A percentile compares a stretch with the other conserved stretches of the same genome.
Conservation (phyloP, 2,888 invertebrate genomes). For the Acronicta psi region DNA sequence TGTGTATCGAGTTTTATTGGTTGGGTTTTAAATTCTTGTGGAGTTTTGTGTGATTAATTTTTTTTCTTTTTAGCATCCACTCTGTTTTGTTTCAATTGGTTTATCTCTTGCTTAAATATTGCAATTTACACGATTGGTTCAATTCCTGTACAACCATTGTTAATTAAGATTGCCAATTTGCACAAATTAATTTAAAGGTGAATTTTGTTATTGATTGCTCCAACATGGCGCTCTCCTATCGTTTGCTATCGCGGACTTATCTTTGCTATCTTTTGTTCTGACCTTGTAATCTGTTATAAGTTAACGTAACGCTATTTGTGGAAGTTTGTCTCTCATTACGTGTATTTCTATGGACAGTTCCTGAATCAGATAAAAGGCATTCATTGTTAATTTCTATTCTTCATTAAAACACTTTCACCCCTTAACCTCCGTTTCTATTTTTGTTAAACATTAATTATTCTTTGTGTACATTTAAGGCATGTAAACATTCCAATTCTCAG, state of each 20-base stretch:
- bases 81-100: constrained; percentile 30
- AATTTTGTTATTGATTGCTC: constrained; percentile 61
- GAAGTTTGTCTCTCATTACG: constrained; percentile 31
- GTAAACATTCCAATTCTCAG: constrained; percentile 65
- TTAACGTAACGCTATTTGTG: constrained; percentile 41
- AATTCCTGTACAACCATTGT: constrained; percentile 47
- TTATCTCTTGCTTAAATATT: constrained; percentile 27
- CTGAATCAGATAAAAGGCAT: constrained; percentile 27
- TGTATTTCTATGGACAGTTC: constrained; percentile 33
- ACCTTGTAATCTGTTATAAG: constrained; percentile 67
- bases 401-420: constrained; percentile 63
- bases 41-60: constrained; percentile 27
- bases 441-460: constrained; percentile 59
- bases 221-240: constrained; percentile 60
- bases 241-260: constrained; percentile 69
- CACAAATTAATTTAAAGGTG: constrained; percentile 55
- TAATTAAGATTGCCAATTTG: constrained; percentile 59
- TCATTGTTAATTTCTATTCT: constrained; percentile 31
- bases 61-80: constrained; percentile 14
- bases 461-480: constrained; percentile 57
- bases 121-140: constrained; percentile 60
- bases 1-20: constrained; percentile 44
- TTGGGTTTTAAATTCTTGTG: constrained; percentile 29
- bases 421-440: constrained; percentile 61
- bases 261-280: constrained; percentile 66